Conservation (phyloP, 2,797 vertebrate genomes). For the Capromys pilorides region DNA sequence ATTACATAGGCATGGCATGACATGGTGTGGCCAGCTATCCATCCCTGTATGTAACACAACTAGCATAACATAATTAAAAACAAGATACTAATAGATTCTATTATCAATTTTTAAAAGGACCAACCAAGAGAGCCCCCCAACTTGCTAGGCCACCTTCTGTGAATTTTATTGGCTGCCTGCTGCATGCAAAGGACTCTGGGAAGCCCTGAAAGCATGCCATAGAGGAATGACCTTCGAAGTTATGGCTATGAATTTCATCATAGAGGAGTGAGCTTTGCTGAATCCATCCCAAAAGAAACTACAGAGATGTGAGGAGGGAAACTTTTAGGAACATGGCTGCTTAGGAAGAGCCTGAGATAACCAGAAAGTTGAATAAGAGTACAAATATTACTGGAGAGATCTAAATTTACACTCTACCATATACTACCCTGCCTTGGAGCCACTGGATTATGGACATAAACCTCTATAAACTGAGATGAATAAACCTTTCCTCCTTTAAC, state of each 20-base stretch:
- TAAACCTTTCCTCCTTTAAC: neutral
- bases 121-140: neutral
- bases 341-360: neutral
- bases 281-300: neutral
- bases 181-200: neutral
- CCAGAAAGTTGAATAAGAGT: neutral
- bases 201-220: neutral
- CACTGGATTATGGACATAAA: neutral
- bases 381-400: too few species aligned
- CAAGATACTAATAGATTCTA: neutral
- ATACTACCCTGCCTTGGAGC: neutral
- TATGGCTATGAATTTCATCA: neutral
- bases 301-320: neutral
- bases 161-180: neutral
- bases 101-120: neutral
- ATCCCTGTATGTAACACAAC: neutral
- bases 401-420: neutral
- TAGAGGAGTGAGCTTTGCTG: neutral
- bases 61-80: constrained; percentile 43
- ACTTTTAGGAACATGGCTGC: neutral
- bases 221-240: neutral
- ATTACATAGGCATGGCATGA: neutral
- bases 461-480: neutral
- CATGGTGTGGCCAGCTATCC: neutral
- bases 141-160: neutral